Evolutionary conservation across 2,113 vertebrate species (phyloP).

Genomic region (Phaethon lepturus): DNA sequence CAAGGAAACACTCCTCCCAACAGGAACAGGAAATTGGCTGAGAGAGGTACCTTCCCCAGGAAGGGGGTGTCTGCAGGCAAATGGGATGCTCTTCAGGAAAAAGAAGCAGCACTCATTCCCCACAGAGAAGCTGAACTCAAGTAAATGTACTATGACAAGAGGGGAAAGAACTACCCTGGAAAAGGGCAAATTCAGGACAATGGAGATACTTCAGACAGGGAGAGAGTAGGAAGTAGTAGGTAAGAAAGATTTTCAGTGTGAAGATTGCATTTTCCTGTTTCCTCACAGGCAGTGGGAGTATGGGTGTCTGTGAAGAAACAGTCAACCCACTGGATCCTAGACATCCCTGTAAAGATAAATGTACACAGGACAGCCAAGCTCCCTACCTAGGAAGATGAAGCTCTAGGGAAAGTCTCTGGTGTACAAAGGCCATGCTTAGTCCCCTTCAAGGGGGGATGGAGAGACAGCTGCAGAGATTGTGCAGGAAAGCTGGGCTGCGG

Average conservation of each 20-base stretch:
- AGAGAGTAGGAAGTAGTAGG: not conserved
- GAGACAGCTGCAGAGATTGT: conserved; percentile 56
- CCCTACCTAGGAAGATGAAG: conserved; percentile 17
- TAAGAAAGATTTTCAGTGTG: conserved; percentile 26
- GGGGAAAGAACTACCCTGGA: not conserved
- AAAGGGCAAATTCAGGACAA: conserved; percentile 6
- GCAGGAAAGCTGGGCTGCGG: conserved; percentile 47
- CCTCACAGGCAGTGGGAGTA: conserved; percentile 26
- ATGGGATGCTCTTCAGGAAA: not conserved
- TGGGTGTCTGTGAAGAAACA: conserved; percentile 31
- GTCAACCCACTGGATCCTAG: conserved; percentile 25
- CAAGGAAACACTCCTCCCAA: not conserved
- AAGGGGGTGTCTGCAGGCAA: not conserved
- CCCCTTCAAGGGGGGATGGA: conserved; percentile 18
- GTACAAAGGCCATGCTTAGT: conserved; percentile 31
- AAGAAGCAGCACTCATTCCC: not conserved
- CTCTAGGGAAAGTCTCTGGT: not conserved
- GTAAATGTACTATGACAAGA: not conserved
- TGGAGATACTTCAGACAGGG: not conserved
- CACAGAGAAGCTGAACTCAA: not conserved
- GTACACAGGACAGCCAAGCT: conserved; percentile 38
- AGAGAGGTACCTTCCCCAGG: not conserved
- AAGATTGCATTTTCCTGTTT: conserved; percentile 12
- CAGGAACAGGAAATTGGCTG: not conserved
- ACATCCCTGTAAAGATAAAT: conserved; percentile 11